Base-by-base conservation (phyloP, 37 sponge, comb jelly and placozoan species). In the Cladorhizidae sp. region DNA sequence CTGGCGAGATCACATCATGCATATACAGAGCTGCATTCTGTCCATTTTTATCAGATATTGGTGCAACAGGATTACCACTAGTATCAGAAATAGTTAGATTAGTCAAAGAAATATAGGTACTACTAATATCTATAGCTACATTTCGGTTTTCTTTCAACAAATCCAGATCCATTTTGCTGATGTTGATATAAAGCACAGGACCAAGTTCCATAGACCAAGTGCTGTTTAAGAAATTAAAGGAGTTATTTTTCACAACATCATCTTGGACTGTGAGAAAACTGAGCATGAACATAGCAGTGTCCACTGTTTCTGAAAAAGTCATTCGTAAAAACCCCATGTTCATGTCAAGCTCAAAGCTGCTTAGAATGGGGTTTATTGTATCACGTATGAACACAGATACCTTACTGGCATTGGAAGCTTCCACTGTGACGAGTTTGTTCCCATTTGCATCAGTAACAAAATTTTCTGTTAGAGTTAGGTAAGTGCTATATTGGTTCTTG, bases 221-320 rank as follows among this genome's bases (percentile, higher is more conserved):
- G 28, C 81, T 84, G 23, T 67, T 75, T 25, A 38, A 29, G 67
- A 87, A 84, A 5, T 26, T 55, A 51, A 87, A 92, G 20, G 65
- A 56, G 38, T 80, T 78, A 28, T 69, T 80, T 1, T 72, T 67
- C 33, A 42, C 28, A 8, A 40, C 42, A 20, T 67, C 58, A 72
- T 80, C 84, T 57, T 96, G 96, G 31, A 96, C 65, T 2, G 73
- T 15, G 6, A 92, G 62, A 29, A 81, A 72, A 0, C 37, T 11
- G 2, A 96, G 57, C 2, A 67, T 42, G 15, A 96, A 57, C 26
- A 86, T 83, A 1, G 76, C 61, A 12, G 80, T 77, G 28, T 87
- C 72, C n/a, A 96, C 91, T 23, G 96, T 96, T 56, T 96, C 96
- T 26, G 91, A 83, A 63, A 96, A 96, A 22, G 83, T 90, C 25